These are phyloP conservation scores for Cephus pulcher DNA, from an alignment of 2,888 invertebrate species.

Conservation along the genomic window DNA sequence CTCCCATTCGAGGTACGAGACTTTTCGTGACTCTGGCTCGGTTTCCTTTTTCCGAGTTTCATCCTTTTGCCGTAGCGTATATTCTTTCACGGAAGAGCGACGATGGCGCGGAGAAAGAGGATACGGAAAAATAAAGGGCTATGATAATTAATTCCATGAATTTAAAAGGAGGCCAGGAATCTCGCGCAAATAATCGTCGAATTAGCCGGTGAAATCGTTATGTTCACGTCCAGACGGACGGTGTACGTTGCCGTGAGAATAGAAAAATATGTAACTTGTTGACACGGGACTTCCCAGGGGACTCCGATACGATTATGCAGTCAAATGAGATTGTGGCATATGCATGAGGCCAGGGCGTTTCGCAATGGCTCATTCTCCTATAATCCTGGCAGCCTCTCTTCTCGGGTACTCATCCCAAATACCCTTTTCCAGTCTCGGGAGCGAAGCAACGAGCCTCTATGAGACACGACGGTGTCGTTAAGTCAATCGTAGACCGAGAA, in stretches of 20 bases:
- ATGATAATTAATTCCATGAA: neutral
- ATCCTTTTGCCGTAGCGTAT: neutral
- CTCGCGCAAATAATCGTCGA: neutral
- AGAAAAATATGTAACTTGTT: slow-evolving; percentile 64
- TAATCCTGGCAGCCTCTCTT: slow-evolving; percentile 13
- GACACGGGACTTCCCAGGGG: slow-evolving; percentile 59
- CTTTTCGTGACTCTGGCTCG: neutral
- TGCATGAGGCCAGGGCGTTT: slow-evolving; percentile 56
- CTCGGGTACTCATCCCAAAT: neutral
- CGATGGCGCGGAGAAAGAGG: neutral
- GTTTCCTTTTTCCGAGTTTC: neutral
- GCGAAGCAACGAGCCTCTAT: slow-evolving; percentile 34
- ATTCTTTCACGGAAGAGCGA: neutral
- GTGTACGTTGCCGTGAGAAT: slow-evolving; percentile 21
- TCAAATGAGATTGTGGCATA: slow-evolving; percentile 67
- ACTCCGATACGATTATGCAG: slow-evolving; percentile 63
- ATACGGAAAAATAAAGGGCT: neutral
- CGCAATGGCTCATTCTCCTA: slow-evolving; percentile 13
- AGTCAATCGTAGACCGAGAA: neutral
- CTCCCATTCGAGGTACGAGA: neutral
- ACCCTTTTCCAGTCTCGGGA: slow-evolving; percentile 23
- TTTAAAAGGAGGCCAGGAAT: neutral
- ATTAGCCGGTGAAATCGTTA: neutral
- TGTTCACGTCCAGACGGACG: neutral
- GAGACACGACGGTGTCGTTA: slow-evolving; percentile 44